Evolutionary conservation across 1,140 invertebrate genomes (phyloP).

Genomic region (Bactericera cockerelli): DNA sequence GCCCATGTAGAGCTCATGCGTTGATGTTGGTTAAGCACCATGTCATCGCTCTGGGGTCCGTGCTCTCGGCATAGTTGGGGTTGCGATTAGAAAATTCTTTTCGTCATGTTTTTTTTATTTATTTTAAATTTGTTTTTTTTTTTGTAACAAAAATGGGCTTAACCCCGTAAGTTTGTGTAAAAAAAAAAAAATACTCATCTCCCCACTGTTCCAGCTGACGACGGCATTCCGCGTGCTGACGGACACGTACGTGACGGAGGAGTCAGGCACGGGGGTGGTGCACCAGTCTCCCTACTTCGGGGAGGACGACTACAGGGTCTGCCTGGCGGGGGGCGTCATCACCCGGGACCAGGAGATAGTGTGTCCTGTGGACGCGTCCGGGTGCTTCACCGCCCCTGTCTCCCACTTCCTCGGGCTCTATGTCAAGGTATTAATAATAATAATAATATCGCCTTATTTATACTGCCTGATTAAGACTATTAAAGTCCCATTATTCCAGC

Average conservation of each 20-base stretch:
- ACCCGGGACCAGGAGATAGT: conserved; percentile 68
- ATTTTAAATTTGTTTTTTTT: no score
- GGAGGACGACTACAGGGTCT: conserved; percentile 88
- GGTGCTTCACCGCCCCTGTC: conserved; percentile 72
- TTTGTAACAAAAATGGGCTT: no score
- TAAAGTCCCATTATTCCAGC: no score
- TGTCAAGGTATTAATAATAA: conserved; percentile 55
- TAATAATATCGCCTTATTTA: no score
- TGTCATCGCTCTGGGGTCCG: no score
- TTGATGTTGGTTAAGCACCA: no score
- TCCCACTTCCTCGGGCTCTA: conserved; percentile 77
- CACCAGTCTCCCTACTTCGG: conserved; percentile 99
- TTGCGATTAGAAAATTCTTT: no score
- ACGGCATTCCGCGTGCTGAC: conserved; percentile 70
- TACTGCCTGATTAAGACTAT: no score
- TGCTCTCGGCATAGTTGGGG: no score
- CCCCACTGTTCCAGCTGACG: conserved; percentile 8
- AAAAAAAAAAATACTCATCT: no score
- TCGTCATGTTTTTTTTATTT: background rate
- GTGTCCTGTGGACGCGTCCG: conserved; percentile 88
- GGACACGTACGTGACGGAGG: conserved; percentile 89
- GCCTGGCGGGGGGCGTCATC: conserved; percentile 66
- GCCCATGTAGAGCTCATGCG: no score
- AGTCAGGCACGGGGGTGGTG: conserved; percentile 96
- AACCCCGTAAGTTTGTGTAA: no score